Percentiles rank a stretch among this genome's conserved stretches.
phyloP scores from a whole-genome alignment of 2,113 vertebrate species.

The Pollachius pollachius region DNA sequence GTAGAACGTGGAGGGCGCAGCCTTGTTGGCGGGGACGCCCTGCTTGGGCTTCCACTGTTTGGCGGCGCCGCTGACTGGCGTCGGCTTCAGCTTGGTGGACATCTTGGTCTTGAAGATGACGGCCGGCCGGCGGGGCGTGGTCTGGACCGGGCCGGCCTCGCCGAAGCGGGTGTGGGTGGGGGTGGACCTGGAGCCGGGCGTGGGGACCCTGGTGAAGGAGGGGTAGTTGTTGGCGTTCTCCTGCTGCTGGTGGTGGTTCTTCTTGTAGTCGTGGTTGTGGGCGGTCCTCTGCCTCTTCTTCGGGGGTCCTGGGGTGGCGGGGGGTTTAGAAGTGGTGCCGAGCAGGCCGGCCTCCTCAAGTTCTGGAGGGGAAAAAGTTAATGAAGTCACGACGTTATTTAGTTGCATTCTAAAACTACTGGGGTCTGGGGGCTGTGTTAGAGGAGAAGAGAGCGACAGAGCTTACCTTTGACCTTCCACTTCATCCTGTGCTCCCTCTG shows the following conservation, averaged over 20 bases:
- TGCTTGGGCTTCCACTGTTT: constrained; percentile 66
- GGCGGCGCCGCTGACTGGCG: constrained; percentile 7
- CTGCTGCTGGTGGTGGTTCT: not conserved
- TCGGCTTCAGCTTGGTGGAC: constrained; percentile 21
- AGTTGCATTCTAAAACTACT: no score
- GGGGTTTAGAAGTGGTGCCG: not conserved
- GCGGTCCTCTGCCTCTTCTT: constrained; percentile 63
- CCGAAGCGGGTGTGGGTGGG: constrained; percentile 48
- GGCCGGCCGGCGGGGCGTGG: not conserved
- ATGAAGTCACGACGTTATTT: no score
- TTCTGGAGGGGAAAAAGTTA: constrained; percentile 44
- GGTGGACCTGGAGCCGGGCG: constrained; percentile 15
- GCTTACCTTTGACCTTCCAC: constrained; percentile 55
- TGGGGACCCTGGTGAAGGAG: no score
- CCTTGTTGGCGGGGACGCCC: not conserved
- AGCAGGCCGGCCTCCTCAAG: constrained; percentile 47
- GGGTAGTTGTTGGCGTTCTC: not conserved
- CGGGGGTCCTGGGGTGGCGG: constrained; percentile 36
- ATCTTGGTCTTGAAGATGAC: constrained; percentile 30
- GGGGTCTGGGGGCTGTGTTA: no score
- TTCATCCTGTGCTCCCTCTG: constrained; percentile 31
- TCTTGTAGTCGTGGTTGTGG: constrained; percentile 18
- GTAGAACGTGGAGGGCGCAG: constrained; percentile 1
- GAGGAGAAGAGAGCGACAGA: constrained; percentile 10
- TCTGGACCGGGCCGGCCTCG: not conserved